These are phyloP conservation scores for Leptatherina wallacei DNA, from an alignment of 2,797 vertebrate genomes.

Conservation along the genomic window DNA sequence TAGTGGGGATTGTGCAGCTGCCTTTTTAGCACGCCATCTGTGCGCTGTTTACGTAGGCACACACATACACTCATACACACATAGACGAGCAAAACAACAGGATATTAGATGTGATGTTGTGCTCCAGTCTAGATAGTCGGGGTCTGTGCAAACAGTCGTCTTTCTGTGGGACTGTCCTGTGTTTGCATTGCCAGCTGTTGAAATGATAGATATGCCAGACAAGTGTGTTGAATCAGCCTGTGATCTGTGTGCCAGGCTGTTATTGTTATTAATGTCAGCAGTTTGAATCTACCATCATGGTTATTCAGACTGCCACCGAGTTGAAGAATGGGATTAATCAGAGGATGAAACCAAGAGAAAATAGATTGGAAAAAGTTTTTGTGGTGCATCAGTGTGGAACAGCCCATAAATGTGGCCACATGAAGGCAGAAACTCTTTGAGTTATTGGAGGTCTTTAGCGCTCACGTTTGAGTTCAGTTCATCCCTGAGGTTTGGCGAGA, in stretches of 20 bases:
- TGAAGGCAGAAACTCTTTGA: neutral
- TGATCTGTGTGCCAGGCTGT: slow-evolving; percentile 49
- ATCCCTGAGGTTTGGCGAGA: slow-evolving; percentile 20
- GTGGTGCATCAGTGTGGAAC: neutral
- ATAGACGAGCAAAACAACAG: slow-evolving; percentile 59
- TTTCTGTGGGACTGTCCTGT: slow-evolving; percentile 45
- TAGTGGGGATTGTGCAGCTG: slow-evolving; percentile 73
- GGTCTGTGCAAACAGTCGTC: slow-evolving; percentile 55
- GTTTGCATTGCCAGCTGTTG: slow-evolving; percentile 65
- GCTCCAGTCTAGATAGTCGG: slow-evolving; percentile 43
- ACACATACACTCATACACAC: slow-evolving; percentile 29
- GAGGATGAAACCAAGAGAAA: slow-evolving; percentile 31
- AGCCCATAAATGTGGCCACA: slow-evolving; percentile 17
- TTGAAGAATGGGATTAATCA: slow-evolving; percentile 29
- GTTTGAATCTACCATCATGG: slow-evolving; percentile 19
- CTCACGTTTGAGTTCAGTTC: slow-evolving; percentile 13
- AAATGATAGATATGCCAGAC: slow-evolving; percentile 62
- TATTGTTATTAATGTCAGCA: slow-evolving; percentile 49
- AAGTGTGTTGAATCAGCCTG: slow-evolving; percentile 37
- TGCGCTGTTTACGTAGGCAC: slow-evolving; percentile 59
- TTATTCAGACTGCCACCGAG: neutral
- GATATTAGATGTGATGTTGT: slow-evolving; percentile 57
- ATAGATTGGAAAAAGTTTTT: neutral
- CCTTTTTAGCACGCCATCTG: slow-evolving; percentile 72
- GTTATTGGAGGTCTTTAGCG: slow-evolving; percentile 2